phyloP scores from a whole-genome alignment of 2,797 vertebrate species.

The Lepilemur septentrionalis region DNA sequence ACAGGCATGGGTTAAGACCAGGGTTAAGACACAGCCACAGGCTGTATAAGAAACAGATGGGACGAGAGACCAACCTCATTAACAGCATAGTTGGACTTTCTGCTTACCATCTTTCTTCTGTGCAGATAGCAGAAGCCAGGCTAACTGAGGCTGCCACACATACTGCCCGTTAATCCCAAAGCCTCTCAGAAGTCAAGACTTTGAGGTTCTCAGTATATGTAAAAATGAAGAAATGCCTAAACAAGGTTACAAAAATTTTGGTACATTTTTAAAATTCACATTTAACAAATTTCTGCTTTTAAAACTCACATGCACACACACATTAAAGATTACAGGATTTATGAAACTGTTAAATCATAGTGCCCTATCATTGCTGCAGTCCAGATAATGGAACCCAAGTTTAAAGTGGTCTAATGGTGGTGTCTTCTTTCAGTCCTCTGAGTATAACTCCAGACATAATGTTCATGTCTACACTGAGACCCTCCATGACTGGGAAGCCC shows the following conservation, averaged over 20 bases:
- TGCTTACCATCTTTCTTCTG: background rate
- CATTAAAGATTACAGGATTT: background rate
- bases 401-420: background rate
- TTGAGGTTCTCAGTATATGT: background rate
- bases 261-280: conserved; percentile 8
- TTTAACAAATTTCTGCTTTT: conserved; percentile 8
- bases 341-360: background rate
- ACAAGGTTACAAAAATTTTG: background rate
- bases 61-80: background rate
- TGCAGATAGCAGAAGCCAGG: background rate
- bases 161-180: background rate
- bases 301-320: background rate
- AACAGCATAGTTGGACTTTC: background rate
- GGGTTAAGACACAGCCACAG: background rate
- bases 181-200: background rate
- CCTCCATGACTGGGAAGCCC: background rate
- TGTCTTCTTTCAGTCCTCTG: background rate
- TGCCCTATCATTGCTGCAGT: background rate
- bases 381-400: background rate
- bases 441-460: background rate
- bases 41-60: background rate
- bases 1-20: background rate
- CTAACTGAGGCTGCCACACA: background rate
- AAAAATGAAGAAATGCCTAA: background rate
- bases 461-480: background rate